These are phyloP conservation scores for Phallusia fumigata DNA, from an alignment of 23 tunicate species.

Conservation along the genomic window DNA sequence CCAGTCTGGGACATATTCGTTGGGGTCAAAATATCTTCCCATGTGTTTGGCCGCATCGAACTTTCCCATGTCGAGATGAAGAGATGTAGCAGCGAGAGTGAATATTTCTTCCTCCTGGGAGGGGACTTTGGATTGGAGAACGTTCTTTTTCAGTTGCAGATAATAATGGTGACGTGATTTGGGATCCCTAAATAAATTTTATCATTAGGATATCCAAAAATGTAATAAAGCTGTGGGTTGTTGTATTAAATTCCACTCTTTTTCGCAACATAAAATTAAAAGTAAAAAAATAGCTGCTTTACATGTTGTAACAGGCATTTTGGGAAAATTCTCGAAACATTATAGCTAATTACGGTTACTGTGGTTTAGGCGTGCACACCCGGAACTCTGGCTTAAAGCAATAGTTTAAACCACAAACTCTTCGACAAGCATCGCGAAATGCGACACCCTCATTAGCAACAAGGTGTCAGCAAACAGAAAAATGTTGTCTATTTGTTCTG, in stretches of 20 bases:
- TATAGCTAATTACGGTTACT: no score
- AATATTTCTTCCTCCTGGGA: conserved; percentile 64
- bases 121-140: conserved; percentile 65
- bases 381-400: neutral
- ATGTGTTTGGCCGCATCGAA: conserved; percentile 52
- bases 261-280: no score
- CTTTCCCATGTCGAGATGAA: conserved; percentile 80
- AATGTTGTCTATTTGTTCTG: neutral
- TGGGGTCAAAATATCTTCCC: conserved; percentile 66
- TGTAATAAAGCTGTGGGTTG: no score
- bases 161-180: conserved; percentile 77
- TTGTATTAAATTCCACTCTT: no score
- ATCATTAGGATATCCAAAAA: no score
- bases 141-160: conserved; percentile 79
- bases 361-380: neutral
- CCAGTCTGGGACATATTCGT: conserved; percentile 90
- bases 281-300: no score
- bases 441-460: conserved; percentile 3
- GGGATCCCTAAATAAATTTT: conserved; percentile 47
- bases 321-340: no score
- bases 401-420: neutral
- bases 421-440: neutral
- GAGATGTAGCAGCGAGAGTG: conserved; percentile 76
- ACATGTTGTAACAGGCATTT: no score
- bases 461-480: neutral